Conservation (phyloP, 2,113 vertebrate genomes). For the Shinisaurus crocodilurus region DNA sequence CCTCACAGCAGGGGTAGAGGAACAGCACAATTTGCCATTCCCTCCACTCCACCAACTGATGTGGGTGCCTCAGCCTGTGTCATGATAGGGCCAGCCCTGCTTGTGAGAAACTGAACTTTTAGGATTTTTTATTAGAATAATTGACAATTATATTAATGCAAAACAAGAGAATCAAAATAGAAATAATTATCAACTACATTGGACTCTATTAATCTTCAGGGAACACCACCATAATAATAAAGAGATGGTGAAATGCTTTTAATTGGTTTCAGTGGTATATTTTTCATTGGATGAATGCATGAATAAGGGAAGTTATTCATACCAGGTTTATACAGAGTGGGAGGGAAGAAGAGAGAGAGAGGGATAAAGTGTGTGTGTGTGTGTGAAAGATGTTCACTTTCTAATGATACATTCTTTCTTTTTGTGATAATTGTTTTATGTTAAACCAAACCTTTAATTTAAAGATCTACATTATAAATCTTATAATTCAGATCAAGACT, state of each 20-base stretch:
- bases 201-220: not conserved
- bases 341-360: too few relatives aligned
- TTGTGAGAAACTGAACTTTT: not conserved
- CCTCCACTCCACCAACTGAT: too few relatives aligned
- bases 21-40: too few relatives aligned
- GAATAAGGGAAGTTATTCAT: not conserved
- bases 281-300: not conserved
- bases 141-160: not conserved
- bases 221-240: not conserved
- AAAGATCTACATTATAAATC: not conserved
- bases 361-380: not conserved
- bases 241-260: not conserved
- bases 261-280: not conserved
- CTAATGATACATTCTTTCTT: not conserved
- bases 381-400: not conserved
- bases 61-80: too few relatives aligned
- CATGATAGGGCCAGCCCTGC: not conserved
- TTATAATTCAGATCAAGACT: not conserved
- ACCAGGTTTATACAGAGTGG: not conserved
- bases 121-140: not conserved
- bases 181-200: not conserved
- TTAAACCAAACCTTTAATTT: not conserved
- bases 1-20: too few relatives aligned
- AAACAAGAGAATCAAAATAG: not conserved
- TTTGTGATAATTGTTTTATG: not conserved